Conservation (phyloP, 2,888 invertebrate species). For the Drosophila mulleri region DNA sequence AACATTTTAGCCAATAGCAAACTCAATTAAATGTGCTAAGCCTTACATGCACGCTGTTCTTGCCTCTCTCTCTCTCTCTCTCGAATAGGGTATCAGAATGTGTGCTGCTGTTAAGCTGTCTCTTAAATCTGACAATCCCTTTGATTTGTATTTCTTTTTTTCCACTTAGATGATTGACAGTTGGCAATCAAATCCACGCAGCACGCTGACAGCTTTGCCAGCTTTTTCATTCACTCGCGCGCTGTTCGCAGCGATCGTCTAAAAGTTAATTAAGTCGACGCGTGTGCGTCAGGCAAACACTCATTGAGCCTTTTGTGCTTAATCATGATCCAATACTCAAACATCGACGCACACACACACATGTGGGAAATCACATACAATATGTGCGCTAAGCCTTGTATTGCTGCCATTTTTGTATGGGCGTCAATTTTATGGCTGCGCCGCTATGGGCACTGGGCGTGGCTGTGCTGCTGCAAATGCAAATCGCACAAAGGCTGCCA, state of each 20-base stretch:
- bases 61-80: fast-evolving
- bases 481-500: background rate
- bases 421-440: slow-evolving; percentile 4
- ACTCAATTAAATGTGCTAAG: no score
- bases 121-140: slow-evolving; percentile 31
- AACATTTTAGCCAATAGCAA: background rate
- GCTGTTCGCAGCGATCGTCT: slow-evolving; percentile 21
- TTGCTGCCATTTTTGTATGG: background rate
- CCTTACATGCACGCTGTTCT: background rate
- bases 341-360: slow-evolving; percentile 12
- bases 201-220: slow-evolving; percentile 2
- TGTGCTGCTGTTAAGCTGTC: slow-evolving; percentile 6
- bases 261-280: slow-evolving; percentile 53
- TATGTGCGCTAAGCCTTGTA: background rate
- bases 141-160: slow-evolving; percentile 34
- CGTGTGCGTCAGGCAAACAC: slow-evolving; percentile 39
- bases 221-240: background rate
- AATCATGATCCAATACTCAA: slow-evolving; percentile 52
- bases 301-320: slow-evolving; percentile 35
- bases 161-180: slow-evolving; percentile 29
- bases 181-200: slow-evolving; percentile 36
- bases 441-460: background rate
- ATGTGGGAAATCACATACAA: background rate
- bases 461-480: background rate
- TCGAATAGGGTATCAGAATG: background rate